Percentiles rank a stretch among this genome's conserved stretches.
Conservation (phyloP, 2,888 invertebrate genomes). For the Hyposoter dolosus region DNA sequence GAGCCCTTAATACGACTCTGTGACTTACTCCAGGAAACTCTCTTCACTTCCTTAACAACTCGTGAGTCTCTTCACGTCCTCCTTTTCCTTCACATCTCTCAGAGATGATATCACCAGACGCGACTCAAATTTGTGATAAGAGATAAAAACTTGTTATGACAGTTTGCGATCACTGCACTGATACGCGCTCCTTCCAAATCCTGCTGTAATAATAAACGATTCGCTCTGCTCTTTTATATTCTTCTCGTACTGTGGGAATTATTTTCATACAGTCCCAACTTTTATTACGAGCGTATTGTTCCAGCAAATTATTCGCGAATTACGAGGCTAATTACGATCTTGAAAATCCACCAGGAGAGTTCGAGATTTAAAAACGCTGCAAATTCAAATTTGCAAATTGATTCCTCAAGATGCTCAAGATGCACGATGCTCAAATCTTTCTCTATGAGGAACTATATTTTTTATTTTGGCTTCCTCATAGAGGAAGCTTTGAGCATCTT, state of each 20-base stretch:
- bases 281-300: neutral
- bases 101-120: neutral
- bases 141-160: constrained; percentile 22
- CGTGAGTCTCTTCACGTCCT: constrained; percentile 1
- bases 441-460: no score
- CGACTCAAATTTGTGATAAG: neutral
- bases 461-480: no score
- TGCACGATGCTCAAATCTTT: no score
- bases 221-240: neutral
- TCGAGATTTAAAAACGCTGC: no score
- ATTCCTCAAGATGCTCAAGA: no score
- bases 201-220: neutral
- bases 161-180: neutral
- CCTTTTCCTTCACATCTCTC: neutral
- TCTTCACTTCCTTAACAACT: neutral
- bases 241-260: neutral
- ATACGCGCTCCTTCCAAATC: neutral
- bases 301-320: neutral
- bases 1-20: neutral
- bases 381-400: no score
- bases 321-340: neutral
- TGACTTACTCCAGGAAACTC: neutral
- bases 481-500: no score
- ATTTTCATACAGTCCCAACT: neutral
- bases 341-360: neutral